phyloP scores from a whole-genome alignment of 2,113 vertebrate genomes.

The Paralichthys olivaceus region DNA sequence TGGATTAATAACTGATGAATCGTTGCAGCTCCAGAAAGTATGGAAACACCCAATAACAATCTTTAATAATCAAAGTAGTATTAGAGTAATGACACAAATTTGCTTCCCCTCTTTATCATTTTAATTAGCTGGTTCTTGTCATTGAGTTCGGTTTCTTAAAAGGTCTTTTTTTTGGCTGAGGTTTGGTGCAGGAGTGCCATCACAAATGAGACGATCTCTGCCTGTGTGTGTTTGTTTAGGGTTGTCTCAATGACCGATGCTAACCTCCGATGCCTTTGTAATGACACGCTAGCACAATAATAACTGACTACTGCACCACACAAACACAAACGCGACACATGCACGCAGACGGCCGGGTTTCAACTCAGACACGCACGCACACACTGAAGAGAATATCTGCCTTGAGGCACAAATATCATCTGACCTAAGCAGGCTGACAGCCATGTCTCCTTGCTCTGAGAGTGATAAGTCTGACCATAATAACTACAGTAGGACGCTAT shows the following conservation, averaged over 20 bases:
- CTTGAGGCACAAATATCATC: constrained; percentile 76
- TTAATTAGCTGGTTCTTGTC: not conserved
- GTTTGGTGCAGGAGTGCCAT: constrained; percentile 15
- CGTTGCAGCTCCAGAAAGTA: not conserved
- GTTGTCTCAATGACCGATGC: constrained; percentile 60
- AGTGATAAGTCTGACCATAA: constrained; percentile 77
- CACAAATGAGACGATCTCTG: constrained; percentile 45
- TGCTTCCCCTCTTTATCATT: no score
- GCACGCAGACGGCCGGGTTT: constrained; percentile 39
- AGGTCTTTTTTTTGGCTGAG: not conserved
- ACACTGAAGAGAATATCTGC: constrained; percentile 60
- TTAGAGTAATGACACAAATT: no score
- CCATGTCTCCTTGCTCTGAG: constrained; percentile 65
- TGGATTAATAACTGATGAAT: not conserved
- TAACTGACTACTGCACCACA: constrained; percentile 70
- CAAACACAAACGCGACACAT: constrained; percentile 56
- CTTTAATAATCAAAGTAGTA: not conserved
- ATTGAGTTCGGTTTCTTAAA: not conserved
- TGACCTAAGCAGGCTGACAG: constrained; percentile 77
- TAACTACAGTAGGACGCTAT: constrained; percentile 70
- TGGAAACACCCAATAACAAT: not conserved
- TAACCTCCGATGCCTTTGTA: constrained; percentile 73
- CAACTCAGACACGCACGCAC: constrained; percentile 38
- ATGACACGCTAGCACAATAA: constrained; percentile 77
- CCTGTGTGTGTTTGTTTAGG: constrained; percentile 63